phyloP scores from a whole-genome alignment of 2,113 vertebrate genomes.

The Ahaetulla prasina region DNA sequence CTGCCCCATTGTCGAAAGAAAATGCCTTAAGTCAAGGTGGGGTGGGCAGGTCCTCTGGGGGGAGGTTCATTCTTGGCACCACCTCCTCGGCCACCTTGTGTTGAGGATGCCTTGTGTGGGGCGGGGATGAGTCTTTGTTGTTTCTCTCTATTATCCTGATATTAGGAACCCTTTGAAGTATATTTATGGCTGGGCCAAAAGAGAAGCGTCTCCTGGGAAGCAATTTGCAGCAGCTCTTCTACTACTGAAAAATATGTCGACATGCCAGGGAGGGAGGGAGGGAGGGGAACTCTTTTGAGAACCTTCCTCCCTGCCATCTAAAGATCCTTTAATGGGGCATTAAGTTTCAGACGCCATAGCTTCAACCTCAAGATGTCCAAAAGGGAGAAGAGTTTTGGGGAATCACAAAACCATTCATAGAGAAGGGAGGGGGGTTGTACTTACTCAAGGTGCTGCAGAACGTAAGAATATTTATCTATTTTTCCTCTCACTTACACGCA shows the following conservation, averaged over 20 bases:
- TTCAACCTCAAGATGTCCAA: conserved; percentile 30
- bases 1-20: not conserved
- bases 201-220: conserved; percentile 22
- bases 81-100: not conserved
- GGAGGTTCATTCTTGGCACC: not conserved
- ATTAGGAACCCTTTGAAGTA: conserved; percentile 26
- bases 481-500: not conserved
- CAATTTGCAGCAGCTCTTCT: conserved; percentile 38
- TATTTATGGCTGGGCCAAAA: not conserved
- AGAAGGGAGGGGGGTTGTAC: not conserved
- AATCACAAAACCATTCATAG: not conserved
- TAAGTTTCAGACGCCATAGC: conserved; percentile 35
- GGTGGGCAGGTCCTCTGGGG: not conserved
- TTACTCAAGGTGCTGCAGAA: not conserved
- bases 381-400: not conserved
- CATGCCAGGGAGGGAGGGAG: conserved; percentile 3
- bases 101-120: not conserved
- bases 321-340: conserved; percentile 52
- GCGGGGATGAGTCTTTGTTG: not conserved
- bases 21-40: not conserved
- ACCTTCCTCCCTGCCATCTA: conserved; percentile 24
- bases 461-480: not conserved
- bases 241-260: conserved; percentile 50
- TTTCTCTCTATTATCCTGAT: not conserved
- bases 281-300: conserved; percentile 43